phyloP scores from a whole-genome alignment of 2,888 invertebrate species.

The Lithophane leautieri region DNA sequence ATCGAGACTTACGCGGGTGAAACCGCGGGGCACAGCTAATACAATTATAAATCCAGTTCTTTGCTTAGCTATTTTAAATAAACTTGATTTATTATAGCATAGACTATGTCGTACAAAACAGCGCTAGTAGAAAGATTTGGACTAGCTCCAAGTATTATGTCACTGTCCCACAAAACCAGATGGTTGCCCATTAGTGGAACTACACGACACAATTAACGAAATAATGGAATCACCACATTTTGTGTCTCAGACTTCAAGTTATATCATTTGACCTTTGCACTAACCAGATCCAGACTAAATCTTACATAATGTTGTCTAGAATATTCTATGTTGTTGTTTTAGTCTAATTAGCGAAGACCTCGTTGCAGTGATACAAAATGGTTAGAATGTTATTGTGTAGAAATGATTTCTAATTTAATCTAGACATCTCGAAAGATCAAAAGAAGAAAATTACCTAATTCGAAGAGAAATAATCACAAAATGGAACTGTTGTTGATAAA shows the following conservation, averaged over 20 bases:
- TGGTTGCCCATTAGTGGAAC: constrained; percentile 55
- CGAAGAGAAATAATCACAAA: constrained; percentile 6
- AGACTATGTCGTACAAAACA: constrained; percentile 28
- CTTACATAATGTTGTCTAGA: constrained; percentile 21
- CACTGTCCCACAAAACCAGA: constrained; percentile 53
- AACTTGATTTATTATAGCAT: constrained; percentile 40
- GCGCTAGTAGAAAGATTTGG: constrained; percentile 54
- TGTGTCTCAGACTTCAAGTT: constrained; percentile 31
- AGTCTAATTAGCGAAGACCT: constrained; percentile 36
- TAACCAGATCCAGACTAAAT: neutral
- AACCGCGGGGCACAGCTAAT: neutral
- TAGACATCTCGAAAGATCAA: neutral
- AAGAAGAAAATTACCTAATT: constrained; percentile 15
- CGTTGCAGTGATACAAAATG: neutral
- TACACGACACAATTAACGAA: constrained; percentile 57
- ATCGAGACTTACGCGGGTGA: too few species aligned
- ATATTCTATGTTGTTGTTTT: constrained; percentile 13
- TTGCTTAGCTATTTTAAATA: constrained; percentile 28
- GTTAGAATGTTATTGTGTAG: neutral
- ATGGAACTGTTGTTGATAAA: constrained; percentile 22
- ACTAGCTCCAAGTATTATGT: constrained; percentile 59
- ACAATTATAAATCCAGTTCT: constrained; percentile 29
- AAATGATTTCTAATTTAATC: neutral
- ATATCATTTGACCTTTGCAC: constrained; percentile 30
- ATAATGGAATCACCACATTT: constrained; percentile 51